Evolutionary conservation across 2,113 vertebrate genomes (phyloP), one percentile per base, ranked within the genome.

Genomic region (Psammodynastes pulverulentus): DNA sequence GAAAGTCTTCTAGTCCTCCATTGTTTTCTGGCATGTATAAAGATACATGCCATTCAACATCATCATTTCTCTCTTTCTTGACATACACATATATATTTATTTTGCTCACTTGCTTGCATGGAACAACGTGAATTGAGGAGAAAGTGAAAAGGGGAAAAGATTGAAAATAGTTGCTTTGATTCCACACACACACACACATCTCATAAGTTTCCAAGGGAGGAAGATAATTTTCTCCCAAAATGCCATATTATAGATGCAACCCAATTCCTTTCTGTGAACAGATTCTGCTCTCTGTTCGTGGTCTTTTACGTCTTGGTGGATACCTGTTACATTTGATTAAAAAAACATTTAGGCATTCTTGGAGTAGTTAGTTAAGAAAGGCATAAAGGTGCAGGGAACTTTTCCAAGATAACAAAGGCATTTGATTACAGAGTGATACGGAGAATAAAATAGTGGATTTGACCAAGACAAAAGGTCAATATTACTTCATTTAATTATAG

Each of bases 21-120:
- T 9, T 79, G 72, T 9, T 34, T 43, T 79, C 34, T 79, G 34
- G 34, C 7, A 43, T 21, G n/a, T n/a, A n/a, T n/a, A n/a, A n/a
- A n/a, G n/a, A n/a, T n/a, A n/a, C n/a, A n/a, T n/a, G n/a, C n/a
- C n/a, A n/a, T n/a, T 9, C 19, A 43, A 9, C 34, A 1, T 21
- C 67, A 72, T 39, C 6, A 1, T 21, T 43, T 79, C 72, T 79
- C 72, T 43, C 17, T 79, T 79, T 39, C 67, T 79, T 79, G 72
- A 19, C 0, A 1, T 19, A 34, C 12, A 29, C 29, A 4, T 15
- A 67, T 19, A 39, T 39, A 39, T 79, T 39, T 19, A 56, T 96
- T 97, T 96, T 56, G 45, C 93, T 95, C 94, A 90, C 89, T 95
- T 89, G 86, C 93, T 95, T 96, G 92, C 49, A n/a, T 72, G 72